Base-by-base conservation (phyloP, 2,888 invertebrate species). In the Catotricha subobsoleta region DNA sequence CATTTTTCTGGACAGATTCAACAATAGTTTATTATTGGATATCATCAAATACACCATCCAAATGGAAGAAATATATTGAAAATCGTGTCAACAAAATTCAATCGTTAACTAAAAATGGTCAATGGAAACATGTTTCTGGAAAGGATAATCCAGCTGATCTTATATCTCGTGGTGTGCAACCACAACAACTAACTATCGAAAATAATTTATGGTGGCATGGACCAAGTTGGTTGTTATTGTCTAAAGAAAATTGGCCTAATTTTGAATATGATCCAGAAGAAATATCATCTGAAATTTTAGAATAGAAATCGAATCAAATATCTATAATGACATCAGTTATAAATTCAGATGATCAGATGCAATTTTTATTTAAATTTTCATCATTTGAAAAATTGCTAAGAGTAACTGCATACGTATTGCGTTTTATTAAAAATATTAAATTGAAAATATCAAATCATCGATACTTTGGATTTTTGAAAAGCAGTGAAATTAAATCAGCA, bases 1-100 rank as follows among this genome's bases (percentile, higher is more conserved):
- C n/a, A n/a, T n/a, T n/a, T n/a, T 44, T 43, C 16, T 55, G 34
- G 49, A 45, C 47, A 8, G 52, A 52, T 42, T 51, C 49, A 3
- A 48, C 46, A 9, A 51, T 52, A 28, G 50, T 48, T 1, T 37
- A 53, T 28, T 40, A 43, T 7, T 52, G 53, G 52, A 25, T 52
- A 18, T 41, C 40, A 21, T n/a, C n/a, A n/a, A n/a, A n/a, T n/a
- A 36, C 38, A 30, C 43, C 49, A 20, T 20, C 35, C 9, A 36
- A 43, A 19, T 49, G 44, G 43, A 48, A 51, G 44, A 49, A 49
- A 3, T 53, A 51, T 42, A 50, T 52, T 2, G 45, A 45, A 10
- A 48, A 52, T 44, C 34, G 51, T 10, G 46, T 53, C 2, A 15
- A 46, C 18, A 43, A 46, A 43, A 53, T 53, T 27, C 47, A 49